Percentiles rank a stretch among this genome's conserved stretches.
Conservation (phyloP, 2,113 vertebrate genomes). For the Muscicapa adusta region DNA sequence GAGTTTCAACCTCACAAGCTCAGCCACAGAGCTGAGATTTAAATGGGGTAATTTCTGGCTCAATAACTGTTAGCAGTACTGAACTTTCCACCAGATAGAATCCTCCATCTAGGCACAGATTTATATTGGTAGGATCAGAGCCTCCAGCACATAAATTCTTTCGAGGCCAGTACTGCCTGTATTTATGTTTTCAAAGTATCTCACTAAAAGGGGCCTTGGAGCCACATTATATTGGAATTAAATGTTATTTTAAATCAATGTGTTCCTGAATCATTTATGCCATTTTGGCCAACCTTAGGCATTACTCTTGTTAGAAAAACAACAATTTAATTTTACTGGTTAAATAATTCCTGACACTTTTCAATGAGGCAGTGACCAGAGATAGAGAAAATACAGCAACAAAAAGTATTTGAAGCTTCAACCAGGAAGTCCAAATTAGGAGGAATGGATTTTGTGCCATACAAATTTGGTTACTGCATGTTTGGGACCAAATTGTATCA, state of each 20-base stretch:
- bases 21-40: neutral
- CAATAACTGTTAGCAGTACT: neutral
- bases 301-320: neutral
- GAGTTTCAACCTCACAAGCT: neutral
- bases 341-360: neutral
- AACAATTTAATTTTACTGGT: neutral
- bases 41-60: constrained; percentile 11
- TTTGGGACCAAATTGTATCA: constrained; percentile 10
- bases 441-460: neutral
- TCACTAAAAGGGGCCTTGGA: constrained; percentile 3
- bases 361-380: neutral
- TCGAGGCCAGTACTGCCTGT: neutral
- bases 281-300: neutral
- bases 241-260: constrained; percentile 19
- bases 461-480: constrained; percentile 34
- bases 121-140: neutral
- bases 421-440: neutral
- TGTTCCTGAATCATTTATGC: neutral
- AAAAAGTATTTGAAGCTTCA: neutral
- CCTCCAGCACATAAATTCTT: constrained; percentile 6
- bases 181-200: neutral
- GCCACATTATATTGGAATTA: neutral
- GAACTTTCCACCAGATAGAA: neutral
- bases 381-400: neutral
- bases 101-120: neutral